Conservation (phyloP, 2,888 invertebrate species). For the Limnephilus lunatus region DNA sequence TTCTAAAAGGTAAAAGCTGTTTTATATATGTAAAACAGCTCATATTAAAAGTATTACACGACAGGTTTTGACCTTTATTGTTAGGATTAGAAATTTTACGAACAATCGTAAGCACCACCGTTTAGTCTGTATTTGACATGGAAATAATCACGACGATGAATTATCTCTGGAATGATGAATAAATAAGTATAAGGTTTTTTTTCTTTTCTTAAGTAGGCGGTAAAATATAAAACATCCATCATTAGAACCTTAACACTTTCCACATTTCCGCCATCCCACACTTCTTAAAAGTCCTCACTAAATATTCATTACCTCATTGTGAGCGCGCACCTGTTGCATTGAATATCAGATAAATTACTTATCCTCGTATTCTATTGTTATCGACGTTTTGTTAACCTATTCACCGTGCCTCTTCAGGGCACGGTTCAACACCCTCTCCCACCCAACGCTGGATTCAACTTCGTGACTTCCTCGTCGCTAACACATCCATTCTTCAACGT, state of each 20-base stretch:
- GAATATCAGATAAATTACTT: not conserved
- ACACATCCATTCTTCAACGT: slow-evolving; percentile 15
- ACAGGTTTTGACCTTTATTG: not conserved
- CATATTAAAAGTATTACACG: not conserved
- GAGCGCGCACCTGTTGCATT: not conserved
- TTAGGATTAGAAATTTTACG: not conserved
- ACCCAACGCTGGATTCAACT: not conserved
- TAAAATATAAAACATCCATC: not conserved
- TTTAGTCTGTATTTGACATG: not conserved
- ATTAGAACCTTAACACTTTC: not conserved
- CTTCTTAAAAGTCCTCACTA: not conserved
- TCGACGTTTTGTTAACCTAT: not conserved
- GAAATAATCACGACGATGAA: not conserved
- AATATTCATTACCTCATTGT: not conserved
- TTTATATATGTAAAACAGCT: not conserved
- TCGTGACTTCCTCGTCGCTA: slow-evolving; percentile 24
- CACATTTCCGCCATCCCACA: not conserved
- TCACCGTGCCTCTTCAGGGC: not conserved
- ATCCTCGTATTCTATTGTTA: not conserved
- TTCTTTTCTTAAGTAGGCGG: not conserved
- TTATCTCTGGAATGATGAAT: not conserved
- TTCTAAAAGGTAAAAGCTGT: not conserved
- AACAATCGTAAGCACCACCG: not conserved
- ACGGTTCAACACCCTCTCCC: slow-evolving; percentile 12
- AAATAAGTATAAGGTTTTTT: not conserved